Evolutionary conservation across 2,797 vertebrate genomes (phyloP), one percentile per base, ranked within the genome.

Genomic region (Lithobates pipiens): DNA sequence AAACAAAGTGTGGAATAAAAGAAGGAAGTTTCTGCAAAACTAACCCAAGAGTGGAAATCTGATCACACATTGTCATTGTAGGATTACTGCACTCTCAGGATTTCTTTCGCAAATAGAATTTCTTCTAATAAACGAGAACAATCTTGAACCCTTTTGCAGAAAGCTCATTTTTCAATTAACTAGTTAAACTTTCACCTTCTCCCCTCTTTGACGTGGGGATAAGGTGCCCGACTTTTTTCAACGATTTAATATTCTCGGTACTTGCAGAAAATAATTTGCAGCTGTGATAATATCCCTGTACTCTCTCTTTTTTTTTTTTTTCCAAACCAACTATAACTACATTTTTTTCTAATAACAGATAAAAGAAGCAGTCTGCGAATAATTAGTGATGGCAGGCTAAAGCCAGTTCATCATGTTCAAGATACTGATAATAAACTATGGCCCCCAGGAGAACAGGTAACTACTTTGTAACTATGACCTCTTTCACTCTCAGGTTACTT

Each of bases 401-500:
- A 94, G 93, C 91, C 92, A 94, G 96, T 95, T 96, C 94, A 94
- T 96, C 94, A 94, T 95, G 93, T 95, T 95, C 93, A 94, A 95
- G 96, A 92, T 94, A 96, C 95, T 96, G 96, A 97, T 97, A 97
- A 97, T 96, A 97, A 96, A 96, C 94, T 95, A 93, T 93, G 93
- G 95, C 93, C 95, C 96, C 93, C 96, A 89, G 92, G 97, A 96
- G 95, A 96, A 96, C 96, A 97, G 96, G 96, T 97, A 97, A 96
- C 97, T 95, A 95, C 95, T 96, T 94, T 95, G 94, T 95, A 97
- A 96, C 95, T 94, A 95, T 97, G 97, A 97, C 96, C 96, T 96
- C 95, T 93, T 91, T 88, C 71, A 88, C 92, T 95, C 95, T 96
- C 94, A 94, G 92, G 93, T 95, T 96, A 95, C 95, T 93, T 91